These are phyloP conservation scores for Hemithea aestivaria DNA, from an alignment of 2,888 invertebrate genomes.

Conservation along the genomic window DNA sequence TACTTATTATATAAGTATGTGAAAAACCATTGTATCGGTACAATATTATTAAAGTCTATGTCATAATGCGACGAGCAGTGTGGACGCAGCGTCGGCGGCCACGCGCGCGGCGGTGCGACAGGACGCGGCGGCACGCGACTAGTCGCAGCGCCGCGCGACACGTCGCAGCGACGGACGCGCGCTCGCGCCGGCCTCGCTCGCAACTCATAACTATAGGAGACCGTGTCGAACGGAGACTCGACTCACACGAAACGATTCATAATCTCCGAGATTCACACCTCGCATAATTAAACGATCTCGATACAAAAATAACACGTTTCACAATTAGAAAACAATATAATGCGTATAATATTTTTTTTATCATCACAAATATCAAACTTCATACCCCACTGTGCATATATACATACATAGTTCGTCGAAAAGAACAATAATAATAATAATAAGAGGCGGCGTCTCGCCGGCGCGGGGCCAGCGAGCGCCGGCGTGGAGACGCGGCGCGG, in stretches of 20 bases:
- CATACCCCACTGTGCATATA: slow-evolving; percentile 71
- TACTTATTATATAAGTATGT: slow-evolving; percentile 74
- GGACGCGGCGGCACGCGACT: slow-evolving; percentile 20
- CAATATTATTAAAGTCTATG: slow-evolving; percentile 53
- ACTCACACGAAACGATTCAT: slow-evolving; percentile 36
- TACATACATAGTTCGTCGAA: slow-evolving; percentile 64
- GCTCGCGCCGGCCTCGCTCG: slow-evolving; percentile 6
- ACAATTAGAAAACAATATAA: slow-evolving; percentile 57
- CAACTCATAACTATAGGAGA: neutral
- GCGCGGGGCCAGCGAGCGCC: slow-evolving; percentile 37
- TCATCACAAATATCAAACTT: slow-evolving; percentile 65
- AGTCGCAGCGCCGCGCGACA: slow-evolving; percentile 18
- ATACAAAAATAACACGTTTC: slow-evolving; percentile 71
- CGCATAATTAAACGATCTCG: slow-evolving; percentile 53
- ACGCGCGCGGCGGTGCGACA: slow-evolving; percentile 9
- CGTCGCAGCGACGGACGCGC: neutral
- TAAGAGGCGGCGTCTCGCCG: slow-evolving; percentile 33
- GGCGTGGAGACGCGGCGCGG: slow-evolving; percentile 47
- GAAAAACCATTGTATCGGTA: slow-evolving; percentile 67
- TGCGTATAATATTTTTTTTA: slow-evolving; percentile 55
- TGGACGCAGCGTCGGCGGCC: slow-evolving; percentile 32
- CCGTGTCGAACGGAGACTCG: slow-evolving; percentile 31
- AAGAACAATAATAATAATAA: slow-evolving; percentile 30
- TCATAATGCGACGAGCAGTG: slow-evolving; percentile 49
- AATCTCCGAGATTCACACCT: slow-evolving; percentile 38